phyloP scores from a whole-genome alignment of 2,888 invertebrate species.

The Lepas anatifera region DNA sequence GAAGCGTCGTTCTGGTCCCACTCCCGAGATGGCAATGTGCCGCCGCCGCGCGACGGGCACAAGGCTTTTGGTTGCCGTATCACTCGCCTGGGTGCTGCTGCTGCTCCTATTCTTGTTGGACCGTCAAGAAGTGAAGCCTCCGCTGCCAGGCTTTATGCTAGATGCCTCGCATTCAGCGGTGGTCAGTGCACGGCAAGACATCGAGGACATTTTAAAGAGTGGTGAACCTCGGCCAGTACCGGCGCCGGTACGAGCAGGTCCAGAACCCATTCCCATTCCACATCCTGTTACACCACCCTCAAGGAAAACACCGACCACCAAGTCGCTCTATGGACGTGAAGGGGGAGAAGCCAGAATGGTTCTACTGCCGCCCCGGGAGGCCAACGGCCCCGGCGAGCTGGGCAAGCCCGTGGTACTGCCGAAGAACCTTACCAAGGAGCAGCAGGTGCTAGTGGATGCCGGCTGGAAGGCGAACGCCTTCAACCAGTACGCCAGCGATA shows the following conservation, averaged over 20 bases:
- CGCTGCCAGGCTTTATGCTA: constrained; percentile 46
- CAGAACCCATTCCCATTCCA: neutral
- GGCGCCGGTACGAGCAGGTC: constrained; percentile 31
- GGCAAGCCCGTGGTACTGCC: constrained; percentile 81
- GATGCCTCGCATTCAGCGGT: constrained; percentile 22
- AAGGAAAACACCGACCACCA: too few species aligned
- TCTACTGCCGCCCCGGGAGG: constrained; percentile 27
- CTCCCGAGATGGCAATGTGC: constrained; percentile 36
- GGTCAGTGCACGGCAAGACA: constrained; percentile 37
- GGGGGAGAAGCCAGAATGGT: constrained; percentile 26
- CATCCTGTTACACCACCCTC: too few species aligned
- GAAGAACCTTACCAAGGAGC: constrained; percentile 68
- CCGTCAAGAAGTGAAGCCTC: constrained; percentile 16
- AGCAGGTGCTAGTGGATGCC: constrained; percentile 76
- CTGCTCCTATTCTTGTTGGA: constrained; percentile 21
- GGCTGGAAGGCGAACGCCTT: constrained; percentile 98
- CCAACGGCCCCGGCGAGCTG: constrained; percentile 54
- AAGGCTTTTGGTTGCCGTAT: constrained; percentile 65
- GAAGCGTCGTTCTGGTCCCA: too few species aligned
- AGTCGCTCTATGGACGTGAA: neutral
- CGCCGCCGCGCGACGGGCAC: constrained; percentile 54
- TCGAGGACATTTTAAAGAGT: constrained; percentile 16
- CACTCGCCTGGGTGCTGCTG: constrained; percentile 61
- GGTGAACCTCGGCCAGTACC: constrained; percentile 34
- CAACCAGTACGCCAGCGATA: constrained; percentile 95